A percentile compares a stretch with the other conserved stretches of the same genome.
Conservation (phyloP, 2,113 vertebrate genomes). For the Nansenia antarctica region DNA sequence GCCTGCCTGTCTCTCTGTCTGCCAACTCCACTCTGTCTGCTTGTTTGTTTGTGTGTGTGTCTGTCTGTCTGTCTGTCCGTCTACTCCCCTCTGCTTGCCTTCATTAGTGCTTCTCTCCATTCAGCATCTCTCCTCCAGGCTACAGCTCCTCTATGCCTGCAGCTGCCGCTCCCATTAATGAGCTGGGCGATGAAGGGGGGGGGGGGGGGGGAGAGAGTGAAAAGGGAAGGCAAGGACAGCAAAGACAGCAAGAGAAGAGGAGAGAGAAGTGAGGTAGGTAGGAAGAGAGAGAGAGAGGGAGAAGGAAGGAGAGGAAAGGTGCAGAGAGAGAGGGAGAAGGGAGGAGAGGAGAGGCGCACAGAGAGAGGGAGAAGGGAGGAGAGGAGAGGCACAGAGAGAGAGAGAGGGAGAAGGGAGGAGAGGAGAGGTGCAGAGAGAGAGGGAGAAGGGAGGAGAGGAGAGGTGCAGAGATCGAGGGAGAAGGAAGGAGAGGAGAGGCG, state of each 20-base stretch:
- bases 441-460: not conserved
- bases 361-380: not conserved
- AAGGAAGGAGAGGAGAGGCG: not conserved
- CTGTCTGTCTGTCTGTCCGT: not conserved
- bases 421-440: not conserved
- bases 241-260: too few species aligned
- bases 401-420: not conserved
- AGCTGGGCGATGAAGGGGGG: not conserved
- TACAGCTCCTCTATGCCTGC: not conserved
- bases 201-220: not conserved
- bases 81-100: not conserved
- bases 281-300: not conserved
- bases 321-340: not conserved
- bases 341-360: not conserved
- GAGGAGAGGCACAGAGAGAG: not conserved
- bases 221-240: not conserved
- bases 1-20: not conserved
- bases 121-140: not conserved
- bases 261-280: not conserved
- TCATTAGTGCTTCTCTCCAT: not conserved
- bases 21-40: too few species aligned
- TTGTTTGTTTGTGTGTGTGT: too few species aligned
- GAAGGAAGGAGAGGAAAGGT: not conserved
- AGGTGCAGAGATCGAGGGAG: not conserved
- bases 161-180: not conserved